Base-by-base conservation (phyloP, 2,113 vertebrate genomes). In the Seriola dumerili region DNA sequence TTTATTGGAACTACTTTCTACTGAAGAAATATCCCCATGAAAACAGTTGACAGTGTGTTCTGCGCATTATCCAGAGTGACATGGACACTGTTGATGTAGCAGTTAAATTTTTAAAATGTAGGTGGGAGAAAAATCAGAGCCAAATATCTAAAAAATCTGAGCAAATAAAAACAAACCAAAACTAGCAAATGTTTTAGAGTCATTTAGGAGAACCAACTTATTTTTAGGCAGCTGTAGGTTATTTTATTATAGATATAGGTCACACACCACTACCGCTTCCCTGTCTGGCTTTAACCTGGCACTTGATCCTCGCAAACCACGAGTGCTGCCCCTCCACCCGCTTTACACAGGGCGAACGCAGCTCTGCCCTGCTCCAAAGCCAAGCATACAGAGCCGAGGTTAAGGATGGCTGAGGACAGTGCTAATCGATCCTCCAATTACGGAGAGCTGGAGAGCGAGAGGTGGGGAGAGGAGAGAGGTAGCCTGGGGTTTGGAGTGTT, bases 371-470 rank as follows among this genome's bases (percentile, higher is more conserved):
- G 57, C 76, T 85, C 85, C 78, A 89, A 72, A 90, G 83, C 76
- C 78, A 64, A 64, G 78, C 32, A 54, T 57, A 80, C 85, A 72
- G 80, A 85, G 85, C 80, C 5, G 69, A 72, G 81, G 92, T 92
- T 94, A 93, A 90, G 89, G 69, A 84, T 89, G 89, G 86, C 87
- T 93, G 91, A 94, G 91, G 90, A 91, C 85, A 86, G 83, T 70
- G 81, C 91, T 94, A 93, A 95, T 95, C 93, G 88, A 95, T 94
- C 92, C 84, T 79, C 91, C 94, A 93, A 92, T 95, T 94, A 92
- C 65, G 61, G 77, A 85, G 84, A 78, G 78, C 52, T 80, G 64
- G 85, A 74, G 86, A 88, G 84, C 25, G 66, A 70, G 80, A 82
- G 80, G 64, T 68, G 80, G 76, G 78, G 75, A 84, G 78, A 86